Evolutionary conservation across 2,888 invertebrate species (phyloP), one percentile per base, ranked within the genome.

Genomic region (Pandemis heparana): DNA sequence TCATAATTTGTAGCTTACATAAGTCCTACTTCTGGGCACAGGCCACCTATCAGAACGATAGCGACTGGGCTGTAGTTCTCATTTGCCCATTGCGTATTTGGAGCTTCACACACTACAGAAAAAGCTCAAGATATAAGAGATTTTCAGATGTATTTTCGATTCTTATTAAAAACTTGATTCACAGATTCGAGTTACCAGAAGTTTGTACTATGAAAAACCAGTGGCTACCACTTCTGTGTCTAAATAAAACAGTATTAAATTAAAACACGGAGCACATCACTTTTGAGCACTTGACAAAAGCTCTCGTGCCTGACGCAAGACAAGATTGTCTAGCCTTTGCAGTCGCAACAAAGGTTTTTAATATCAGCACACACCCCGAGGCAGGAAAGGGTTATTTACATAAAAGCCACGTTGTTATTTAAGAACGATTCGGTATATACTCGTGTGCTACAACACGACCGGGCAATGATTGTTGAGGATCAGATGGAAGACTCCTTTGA

Each of bases 271-370:
- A 69, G 53, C 48, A 60, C 75, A 76, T 79, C 77, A 79, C 75
- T 59, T 70, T 23, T 71, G 78, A 79, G 75, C 74, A 63, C 76
- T 78, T 79, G 80, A 82, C 79, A 80, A 79, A 79, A 79, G 75
- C 65, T 62, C 65, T 75, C 76, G 76, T 76, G 77, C 70, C 75
- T 65, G 74, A 16, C 74, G 76, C 79, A 80, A 81, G 83, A 84
- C 84, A 83, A 87, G 86, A 86, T 86, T 85, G 86, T 84, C 83
- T 84, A 81, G 82, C 81, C 81, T 77, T 83, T 82, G 80, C 76
- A 78, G 80, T 79, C 75, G 79, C 83, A 89, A 92, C 92, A 93
- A 92, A 91, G 92, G 85, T 91, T 92, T 92, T 92, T 92, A 92
- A 92, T 92, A 92, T 90, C 89, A 86, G 86, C 85, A 87, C 87